A percentile compares a stretch with the other conserved stretches of the same genome.
These are phyloP conservation scores for Tapirus indicus DNA, from an alignment of 2,797 vertebrate species.

Conservation along the genomic window DNA sequence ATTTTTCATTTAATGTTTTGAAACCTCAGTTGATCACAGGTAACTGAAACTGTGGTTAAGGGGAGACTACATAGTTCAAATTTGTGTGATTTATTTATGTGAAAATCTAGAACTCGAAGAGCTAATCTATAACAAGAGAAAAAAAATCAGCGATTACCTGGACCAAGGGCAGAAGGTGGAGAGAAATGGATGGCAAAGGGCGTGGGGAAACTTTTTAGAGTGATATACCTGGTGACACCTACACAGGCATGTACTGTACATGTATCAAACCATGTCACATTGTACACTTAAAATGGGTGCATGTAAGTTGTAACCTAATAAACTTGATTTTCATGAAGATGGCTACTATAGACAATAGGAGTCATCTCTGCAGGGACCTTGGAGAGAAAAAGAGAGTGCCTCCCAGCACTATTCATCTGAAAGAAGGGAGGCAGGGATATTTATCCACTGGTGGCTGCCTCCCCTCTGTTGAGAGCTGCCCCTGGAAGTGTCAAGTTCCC, in stretches of 20 bases:
- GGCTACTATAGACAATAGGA: not conserved
- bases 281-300: not conserved
- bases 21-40: too few species aligned
- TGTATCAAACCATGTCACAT: too few species aligned
- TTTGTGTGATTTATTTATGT: not conserved
- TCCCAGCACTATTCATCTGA: not conserved
- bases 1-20: too few species aligned
- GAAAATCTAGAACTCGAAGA: not conserved
- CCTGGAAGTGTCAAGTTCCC: not conserved
- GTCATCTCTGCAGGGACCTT: not conserved
- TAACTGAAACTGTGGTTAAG: too few species aligned
- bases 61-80: not conserved
- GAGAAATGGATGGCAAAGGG: not conserved
- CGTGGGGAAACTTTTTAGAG: not conserved
- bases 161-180: too few species aligned
- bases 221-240: fast-evolving
- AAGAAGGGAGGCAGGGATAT: not conserved
- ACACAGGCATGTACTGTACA: fast-evolving
- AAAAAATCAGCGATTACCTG: not conserved
- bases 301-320: not conserved
- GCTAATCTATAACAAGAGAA: not conserved
- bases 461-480: too few species aligned
- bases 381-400: too few species aligned
- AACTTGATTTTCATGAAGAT: not conserved
- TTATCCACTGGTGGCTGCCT: not conserved